Evolutionary conservation across 2,113 vertebrate species (phyloP), one percentile per base, ranked within the genome.

Genomic region (Myrmecophaga tridactyla): DNA sequence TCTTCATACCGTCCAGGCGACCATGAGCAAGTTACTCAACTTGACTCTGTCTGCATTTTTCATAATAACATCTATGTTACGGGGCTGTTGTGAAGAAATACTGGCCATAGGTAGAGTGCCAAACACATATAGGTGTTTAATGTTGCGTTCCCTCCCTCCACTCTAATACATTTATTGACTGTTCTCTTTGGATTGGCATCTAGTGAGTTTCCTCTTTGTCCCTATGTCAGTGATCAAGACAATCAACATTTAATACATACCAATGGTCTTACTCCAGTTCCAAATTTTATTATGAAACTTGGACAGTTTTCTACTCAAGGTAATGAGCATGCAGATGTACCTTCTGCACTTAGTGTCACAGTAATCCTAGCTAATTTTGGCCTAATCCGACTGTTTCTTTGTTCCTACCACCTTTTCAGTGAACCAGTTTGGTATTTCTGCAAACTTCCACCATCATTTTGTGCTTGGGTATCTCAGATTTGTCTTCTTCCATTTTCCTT

Each of bases 371-470:
- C 80, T 94, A 84, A 94, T 94, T 96, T 96, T 86, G 95, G 73
- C 85, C 90, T 94, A 86, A 97, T 95, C 88, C 92, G 82, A 96
- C 76, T 84, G 63, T 76, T 81, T 92, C 94, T 95, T 96, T 96
- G 95, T 96, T 92, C 86, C 91, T 41, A 48, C 58, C 56, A 91
- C 86, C 56, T 93, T 86, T 80, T 87, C 75, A 94, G 95, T 73
- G 60, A 96, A 62, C 21, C 51, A 29, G 41, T 91, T 84, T 65
- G 34, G 70, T 92, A 58, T 92, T 95, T 96, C 81, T 94, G 58
- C 48, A 89, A 90, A 39, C 25, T 29, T 95, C 89, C 53, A 34
- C 82, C 67, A 82, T 36, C 21, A 46, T 87, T 78, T 78, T 96
- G 73, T 76, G 56, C 65, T 76, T 70, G 72, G 53, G 70, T 94